phyloP scores from a whole-genome alignment of 2,113 vertebrate genomes.

The Taurulus bubalis region DNA sequence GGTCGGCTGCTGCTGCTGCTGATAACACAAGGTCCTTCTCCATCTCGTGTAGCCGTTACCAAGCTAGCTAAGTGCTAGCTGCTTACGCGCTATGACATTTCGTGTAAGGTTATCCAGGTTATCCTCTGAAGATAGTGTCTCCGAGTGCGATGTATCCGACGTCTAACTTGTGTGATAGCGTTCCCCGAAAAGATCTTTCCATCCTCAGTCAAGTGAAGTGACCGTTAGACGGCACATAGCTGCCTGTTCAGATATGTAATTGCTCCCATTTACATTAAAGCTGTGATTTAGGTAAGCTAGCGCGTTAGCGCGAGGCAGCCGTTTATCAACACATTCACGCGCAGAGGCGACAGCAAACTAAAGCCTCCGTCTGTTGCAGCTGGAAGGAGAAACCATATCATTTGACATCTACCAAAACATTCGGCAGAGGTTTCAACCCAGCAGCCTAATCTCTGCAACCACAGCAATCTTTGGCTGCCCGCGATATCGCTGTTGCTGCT shows the following conservation, averaged over 20 bases:
- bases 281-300: constrained; percentile 62
- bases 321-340: constrained; percentile 36
- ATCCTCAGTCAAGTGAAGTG: constrained; percentile 67
- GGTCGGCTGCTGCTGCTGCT: constrained; percentile 53
- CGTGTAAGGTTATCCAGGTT: constrained; percentile 82
- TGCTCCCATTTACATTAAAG: constrained; percentile 57
- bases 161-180: constrained; percentile 45
- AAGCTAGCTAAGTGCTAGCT: constrained; percentile 79
- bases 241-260: constrained; percentile 56
- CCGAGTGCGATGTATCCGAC: constrained; percentile 48
- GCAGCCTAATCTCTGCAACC: constrained; percentile 72
- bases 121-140: constrained; percentile 72
- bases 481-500: constrained; percentile 75
- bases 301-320: constrained; percentile 56
- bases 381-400: not conserved
- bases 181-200: constrained; percentile 54
- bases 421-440: constrained; percentile 42
- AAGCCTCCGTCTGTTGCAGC: constrained; percentile 3
- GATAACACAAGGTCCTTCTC: constrained; percentile 67
- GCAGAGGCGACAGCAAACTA: constrained; percentile 31
- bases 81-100: constrained; percentile 79
- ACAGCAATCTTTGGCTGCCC: constrained; percentile 76
- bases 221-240: constrained; percentile 56
- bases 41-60: constrained; percentile 69
- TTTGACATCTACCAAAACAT: constrained; percentile 54